A percentile compares a stretch with the other conserved stretches of the same genome.
Conservation (phyloP, 2,797 vertebrate species). For the Lateolabrax maculatus region DNA sequence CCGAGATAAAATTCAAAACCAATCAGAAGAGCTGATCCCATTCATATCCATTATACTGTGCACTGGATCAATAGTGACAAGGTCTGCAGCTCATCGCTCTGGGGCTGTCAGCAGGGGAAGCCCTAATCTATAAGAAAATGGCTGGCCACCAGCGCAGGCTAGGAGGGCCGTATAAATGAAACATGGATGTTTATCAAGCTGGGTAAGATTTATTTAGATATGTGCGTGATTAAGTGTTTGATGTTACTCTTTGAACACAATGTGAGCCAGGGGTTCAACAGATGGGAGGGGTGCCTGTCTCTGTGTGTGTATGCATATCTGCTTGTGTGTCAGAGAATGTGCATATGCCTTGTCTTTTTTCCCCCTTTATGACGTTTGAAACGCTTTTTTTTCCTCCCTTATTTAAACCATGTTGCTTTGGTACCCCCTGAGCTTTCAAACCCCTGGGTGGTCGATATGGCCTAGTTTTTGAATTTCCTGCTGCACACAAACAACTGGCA, state of each 20-base stretch:
- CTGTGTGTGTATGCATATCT: conserved; percentile 15
- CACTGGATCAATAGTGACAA: conserved; percentile 75
- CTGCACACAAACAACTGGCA: conserved; percentile 81
- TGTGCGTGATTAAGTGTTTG: conserved; percentile 73
- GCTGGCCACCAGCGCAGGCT: conserved; percentile 52
- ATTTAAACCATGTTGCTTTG: conserved; percentile 81
- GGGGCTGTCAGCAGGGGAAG: conserved; percentile 64
- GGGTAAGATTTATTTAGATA: conserved; percentile 68
- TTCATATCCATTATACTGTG: conserved; percentile 74
- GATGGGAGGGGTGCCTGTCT: conserved; percentile 45
- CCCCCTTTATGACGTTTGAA: conserved; percentile 63
- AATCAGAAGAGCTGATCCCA: conserved; percentile 69
- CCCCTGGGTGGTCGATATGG: conserved; percentile 86
- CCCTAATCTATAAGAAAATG: conserved; percentile 71
- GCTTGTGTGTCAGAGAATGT: conserved; percentile 19
- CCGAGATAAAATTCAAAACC: conserved; percentile 71
- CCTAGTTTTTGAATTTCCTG: conserved; percentile 85
- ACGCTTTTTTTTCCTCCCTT: conserved; percentile 59
- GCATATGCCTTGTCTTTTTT: conserved; percentile 53
- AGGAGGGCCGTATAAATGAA: conserved; percentile 57
- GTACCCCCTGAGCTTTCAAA: conserved; percentile 82
- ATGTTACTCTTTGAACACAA: conserved; percentile 70
- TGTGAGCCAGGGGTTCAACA: conserved; percentile 54
- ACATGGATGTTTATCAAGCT: conserved; percentile 73
- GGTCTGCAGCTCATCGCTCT: conserved; percentile 77